Base-by-base conservation (phyloP, 1,140 invertebrate genomes). In the Muscidifurax raptorellus region DNA sequence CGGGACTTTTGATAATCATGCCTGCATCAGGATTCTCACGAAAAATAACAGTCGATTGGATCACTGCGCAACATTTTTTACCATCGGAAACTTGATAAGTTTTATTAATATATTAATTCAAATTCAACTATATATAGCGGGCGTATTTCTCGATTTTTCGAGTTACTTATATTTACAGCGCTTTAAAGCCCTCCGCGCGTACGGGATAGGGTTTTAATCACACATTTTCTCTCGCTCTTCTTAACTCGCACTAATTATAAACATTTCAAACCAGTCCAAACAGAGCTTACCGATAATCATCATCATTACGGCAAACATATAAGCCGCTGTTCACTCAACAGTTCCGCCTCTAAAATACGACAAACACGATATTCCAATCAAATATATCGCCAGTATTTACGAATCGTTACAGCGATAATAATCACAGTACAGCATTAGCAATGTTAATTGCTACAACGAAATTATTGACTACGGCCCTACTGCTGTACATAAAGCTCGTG, bases 381-480 rank as follows among this genome's bases (percentile, higher is more conserved):
- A 59, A 64, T 72, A 66, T 74, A 84, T 74, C n/a, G 72, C 9
- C 3, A 32, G 36, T 30, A 75, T 32, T 40, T 36, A 75, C 36
- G 22, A 75, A 40, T 40, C n/a, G 52, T 66, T 66, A 44, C 27
- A 64, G 4, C 52, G 10, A 36, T n/a, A 52, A 83, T 83, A 72
- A 66, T 74, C 15, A 72, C 22, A 52, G 28, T 44, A 40, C 22
- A 74, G 7, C 47, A 80, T 47, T 64, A 59, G 67, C 47, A 74
- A 64, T 84, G 64, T 44, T 74, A 80, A 83, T 78, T 79, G 69
- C 36, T n/a, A 9, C 22, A 66, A n/a, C 36, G 66, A 59, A 80
- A 84, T 80, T 69, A 67, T 59, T 75, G 10, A 47, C 28, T 59
- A n/a, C 40, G 40, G 10, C 13, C 13, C 22, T 2, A 15, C 52